A percentile compares a stretch with the other conserved stretches of the same genome.
Evolutionary conservation across 1,140 invertebrate genomes (phyloP).

Genomic region (Drosophila arawakana): DNA sequence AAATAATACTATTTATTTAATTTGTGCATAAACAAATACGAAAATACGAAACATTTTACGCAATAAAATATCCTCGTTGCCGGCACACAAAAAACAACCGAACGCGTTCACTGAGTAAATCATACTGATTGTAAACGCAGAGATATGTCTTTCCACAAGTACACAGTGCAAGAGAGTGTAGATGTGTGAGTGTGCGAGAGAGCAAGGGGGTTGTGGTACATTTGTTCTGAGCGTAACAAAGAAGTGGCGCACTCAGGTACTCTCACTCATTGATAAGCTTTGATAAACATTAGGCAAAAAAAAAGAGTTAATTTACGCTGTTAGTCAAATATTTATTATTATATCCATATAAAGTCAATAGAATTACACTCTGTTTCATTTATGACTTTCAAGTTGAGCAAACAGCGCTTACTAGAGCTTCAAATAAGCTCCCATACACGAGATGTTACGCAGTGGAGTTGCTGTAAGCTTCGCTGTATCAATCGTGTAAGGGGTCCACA

Average conservation of each 20-base stretch:
- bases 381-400: not conserved
- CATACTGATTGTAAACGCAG: slow-evolving; percentile 40
- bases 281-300: slow-evolving; percentile 20
- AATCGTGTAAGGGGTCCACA: not conserved
- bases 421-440: not conserved
- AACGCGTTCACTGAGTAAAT: slow-evolving; percentile 44
- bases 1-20: slow-evolving; percentile 39
- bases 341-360: not conserved
- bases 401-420: not conserved
- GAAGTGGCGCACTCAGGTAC: slow-evolving; percentile 13
- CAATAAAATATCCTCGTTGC: not conserved
- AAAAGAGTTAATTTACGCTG: not conserved
- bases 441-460: slow-evolving; percentile 1
- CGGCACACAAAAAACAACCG: slow-evolving; percentile 28
- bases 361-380: not conserved
- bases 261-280: slow-evolving; percentile 12
- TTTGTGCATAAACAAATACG: slow-evolving; percentile 36
- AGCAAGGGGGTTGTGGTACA: slow-evolving; percentile 8
- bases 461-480: not conserved
- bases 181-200: not conserved
- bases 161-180: not conserved
- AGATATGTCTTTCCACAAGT: slow-evolving; percentile 20
- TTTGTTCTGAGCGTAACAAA: slow-evolving; percentile 24
- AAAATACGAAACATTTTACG: slow-evolving; percentile 18
- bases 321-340: not conserved